These are phyloP conservation scores for Pristionchus japonicus DNA, from an alignment of 2,888 invertebrate genomes.

Conservation along the genomic window DNA sequence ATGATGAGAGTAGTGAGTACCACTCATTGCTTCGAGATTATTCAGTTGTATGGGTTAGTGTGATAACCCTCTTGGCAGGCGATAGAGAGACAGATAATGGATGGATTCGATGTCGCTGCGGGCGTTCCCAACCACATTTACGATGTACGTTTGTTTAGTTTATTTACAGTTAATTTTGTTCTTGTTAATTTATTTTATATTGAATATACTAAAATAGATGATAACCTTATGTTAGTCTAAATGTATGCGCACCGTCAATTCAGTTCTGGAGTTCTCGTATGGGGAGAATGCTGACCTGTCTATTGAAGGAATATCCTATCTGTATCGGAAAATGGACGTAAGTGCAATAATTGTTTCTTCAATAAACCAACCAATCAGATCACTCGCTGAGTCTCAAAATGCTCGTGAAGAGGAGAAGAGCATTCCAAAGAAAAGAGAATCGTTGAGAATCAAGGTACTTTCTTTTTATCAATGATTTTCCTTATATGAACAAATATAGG, in stretches of 20 bases:
- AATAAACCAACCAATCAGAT: too few species aligned
- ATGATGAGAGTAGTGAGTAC: not conserved
- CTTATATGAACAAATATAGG: not conserved
- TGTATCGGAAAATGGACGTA: not conserved
- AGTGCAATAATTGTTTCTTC: not conserved
- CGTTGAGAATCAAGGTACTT: constrained; percentile 22
- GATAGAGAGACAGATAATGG: constrained; percentile 4
- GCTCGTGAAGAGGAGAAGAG: not conserved
- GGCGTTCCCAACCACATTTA: not conserved
- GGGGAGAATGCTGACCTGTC: not conserved
- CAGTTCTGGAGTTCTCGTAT: constrained; percentile 12
- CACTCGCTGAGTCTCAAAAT: not conserved
- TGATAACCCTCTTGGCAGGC: not conserved
- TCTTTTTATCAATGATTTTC: not conserved
- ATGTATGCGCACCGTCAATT: too few species aligned
- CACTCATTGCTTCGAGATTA: not conserved
- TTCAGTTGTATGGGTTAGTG: not conserved
- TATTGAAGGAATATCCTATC: not conserved
- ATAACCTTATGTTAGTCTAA: too few species aligned
- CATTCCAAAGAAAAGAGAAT: not conserved
- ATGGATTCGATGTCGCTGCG: not conserved
- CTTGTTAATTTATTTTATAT: not conserved
- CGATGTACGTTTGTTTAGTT: not conserved
- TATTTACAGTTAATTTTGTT: too few species aligned
- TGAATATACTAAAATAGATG: not conserved